Evolutionary conservation across 2,113 vertebrate genomes (phyloP).

Genomic region (Podilymbus podiceps): DNA sequence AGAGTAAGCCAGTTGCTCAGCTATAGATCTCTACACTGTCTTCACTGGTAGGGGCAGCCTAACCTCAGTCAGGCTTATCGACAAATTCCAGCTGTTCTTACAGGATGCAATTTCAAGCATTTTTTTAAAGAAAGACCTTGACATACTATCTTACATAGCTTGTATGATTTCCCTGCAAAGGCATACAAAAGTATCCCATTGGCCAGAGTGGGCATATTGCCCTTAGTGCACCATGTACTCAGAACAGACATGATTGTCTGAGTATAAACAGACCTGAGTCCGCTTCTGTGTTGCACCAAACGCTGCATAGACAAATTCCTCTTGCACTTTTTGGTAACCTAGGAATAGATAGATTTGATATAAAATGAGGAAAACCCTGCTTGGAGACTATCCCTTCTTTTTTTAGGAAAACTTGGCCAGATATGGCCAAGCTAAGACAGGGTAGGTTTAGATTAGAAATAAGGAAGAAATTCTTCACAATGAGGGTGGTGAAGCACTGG

Average conservation of each 20-base stretch:
- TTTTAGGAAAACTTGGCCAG: not conserved
- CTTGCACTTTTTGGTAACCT: not conserved
- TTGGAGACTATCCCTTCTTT: not conserved
- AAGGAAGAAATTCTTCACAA: too few species aligned
- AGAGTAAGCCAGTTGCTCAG: not conserved
- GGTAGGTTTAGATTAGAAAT: too few species aligned
- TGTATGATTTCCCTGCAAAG: not conserved
- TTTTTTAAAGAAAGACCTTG: not conserved
- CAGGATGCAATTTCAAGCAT: not conserved
- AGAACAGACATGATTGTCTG: not conserved
- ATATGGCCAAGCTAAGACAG: too few species aligned
- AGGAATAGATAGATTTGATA: not conserved
- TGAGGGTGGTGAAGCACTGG: too few species aligned
- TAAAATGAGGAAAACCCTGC: not conserved
- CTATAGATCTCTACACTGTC: not conserved
- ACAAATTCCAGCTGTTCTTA: not conserved
- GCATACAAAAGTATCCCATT: not conserved
- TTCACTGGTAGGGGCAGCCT: not conserved
- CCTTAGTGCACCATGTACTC: not conserved
- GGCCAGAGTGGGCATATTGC: not conserved
- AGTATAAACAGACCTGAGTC: not conserved
- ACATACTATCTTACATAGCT: accelerated
- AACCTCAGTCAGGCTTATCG: not conserved
- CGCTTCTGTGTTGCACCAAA: not conserved
- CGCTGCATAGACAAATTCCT: not conserved